Evolutionary conservation across 2,888 invertebrate genomes (phyloP).

Genomic region (Metallyticus violacea): DNA sequence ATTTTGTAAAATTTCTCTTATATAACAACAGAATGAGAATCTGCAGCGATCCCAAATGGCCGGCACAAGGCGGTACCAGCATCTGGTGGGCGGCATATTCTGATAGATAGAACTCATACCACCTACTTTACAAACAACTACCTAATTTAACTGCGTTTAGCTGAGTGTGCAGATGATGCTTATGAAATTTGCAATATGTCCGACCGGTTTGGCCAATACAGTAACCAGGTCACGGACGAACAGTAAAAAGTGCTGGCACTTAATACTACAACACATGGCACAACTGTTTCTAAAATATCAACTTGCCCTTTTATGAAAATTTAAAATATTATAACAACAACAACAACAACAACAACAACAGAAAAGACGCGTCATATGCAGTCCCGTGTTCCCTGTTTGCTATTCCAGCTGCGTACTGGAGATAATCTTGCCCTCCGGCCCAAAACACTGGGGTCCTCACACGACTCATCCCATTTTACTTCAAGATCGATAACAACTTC

Average conservation of each 20-base stretch:
- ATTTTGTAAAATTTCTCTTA: too few species aligned
- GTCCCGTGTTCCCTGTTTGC: neutral
- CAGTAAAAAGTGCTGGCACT: neutral
- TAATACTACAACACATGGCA: neutral
- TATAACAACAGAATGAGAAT: too few species aligned
- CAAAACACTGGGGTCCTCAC: neutral
- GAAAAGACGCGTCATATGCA: too few species aligned
- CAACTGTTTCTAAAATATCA: neutral
- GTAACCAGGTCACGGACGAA: neutral
- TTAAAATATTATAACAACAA: too few species aligned
- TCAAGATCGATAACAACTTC: neutral
- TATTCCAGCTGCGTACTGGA: neutral
- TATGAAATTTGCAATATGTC: neutral
- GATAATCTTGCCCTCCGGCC: neutral
- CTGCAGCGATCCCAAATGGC: too few species aligned
- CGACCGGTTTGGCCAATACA: neutral
- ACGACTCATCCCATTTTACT: neutral
- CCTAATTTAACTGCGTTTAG: neutral
- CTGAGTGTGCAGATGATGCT: neutral
- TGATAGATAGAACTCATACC: neutral
- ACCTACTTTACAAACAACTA: too few species aligned
- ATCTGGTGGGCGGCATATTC: neutral
- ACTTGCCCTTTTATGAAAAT: too few species aligned
- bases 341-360: too few species aligned
- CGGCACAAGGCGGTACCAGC: neutral